Base-by-base conservation (phyloP, 1,140 invertebrate genomes). In the Laupala kohalensis region DNA sequence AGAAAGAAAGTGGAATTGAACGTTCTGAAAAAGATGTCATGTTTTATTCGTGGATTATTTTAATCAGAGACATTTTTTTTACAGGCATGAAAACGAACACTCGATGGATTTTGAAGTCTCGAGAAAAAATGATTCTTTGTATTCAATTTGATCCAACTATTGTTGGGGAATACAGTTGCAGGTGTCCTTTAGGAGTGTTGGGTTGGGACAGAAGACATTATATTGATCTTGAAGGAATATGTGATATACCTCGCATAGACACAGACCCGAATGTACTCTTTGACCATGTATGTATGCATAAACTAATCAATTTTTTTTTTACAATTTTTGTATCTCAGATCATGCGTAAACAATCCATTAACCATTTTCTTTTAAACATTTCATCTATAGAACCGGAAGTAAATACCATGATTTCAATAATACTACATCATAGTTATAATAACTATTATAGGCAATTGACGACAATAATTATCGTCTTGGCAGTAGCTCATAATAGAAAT, bases 231-330 rank as follows among this genome's bases (percentile, higher is more conserved):
- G 15, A 27, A 19, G 79, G 78, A 15, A 19, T 73, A 2, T 72
- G 76, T 15, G 77, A 77, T 69, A 67, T 79, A 71, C 79, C 79
- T 0, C 73, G 64, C 53, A 27, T 81, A 4, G 71, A 78, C 29
- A 77, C 77, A 75, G 71, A 74, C 23, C 77, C 78, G 15, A 12
- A 70, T 5, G 65, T 65, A 2, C 74, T 80, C 53, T 81, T 79
- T 62, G 28, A 71, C 9, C 76, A 75, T 29, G 79, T 78, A 74
- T 75, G 25, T 71, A 24, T 70, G 67, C 3, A 74, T 25, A 69
- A 65, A 9, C 64, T n/a, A n/a, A n/a, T n/a, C n/a, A n/a, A n/a
- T n/a, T n/a, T n/a, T n/a, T n/a, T n/a, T n/a, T n/a, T n/a, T n/a
- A n/a, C n/a, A n/a, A n/a, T n/a, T n/a, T n/a, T n/a, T n/a, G n/a